A percentile compares a stretch with the other conserved stretches of the same genome.
These are phyloP conservation scores for Ashinkailepas kermadecensis DNA, from an alignment of 2,888 invertebrate species.

Conservation along the genomic window DNA sequence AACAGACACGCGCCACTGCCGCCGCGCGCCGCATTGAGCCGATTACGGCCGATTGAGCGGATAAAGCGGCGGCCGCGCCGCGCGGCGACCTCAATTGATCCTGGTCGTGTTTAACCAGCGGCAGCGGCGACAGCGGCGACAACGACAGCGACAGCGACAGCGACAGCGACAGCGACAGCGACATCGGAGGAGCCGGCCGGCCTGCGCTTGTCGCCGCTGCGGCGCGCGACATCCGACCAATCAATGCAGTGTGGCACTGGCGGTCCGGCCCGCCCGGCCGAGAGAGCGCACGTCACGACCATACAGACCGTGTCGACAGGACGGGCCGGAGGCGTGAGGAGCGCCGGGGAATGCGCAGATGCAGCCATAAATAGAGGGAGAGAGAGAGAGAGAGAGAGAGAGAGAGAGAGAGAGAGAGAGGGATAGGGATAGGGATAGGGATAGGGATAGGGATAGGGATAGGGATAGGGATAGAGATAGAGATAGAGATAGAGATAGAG, in stretches of 20 bases:
- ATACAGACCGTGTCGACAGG: too few relatives aligned
- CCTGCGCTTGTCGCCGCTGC: background rate
- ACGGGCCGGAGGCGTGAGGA: too few relatives aligned
- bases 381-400: too few relatives aligned
- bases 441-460: background rate
- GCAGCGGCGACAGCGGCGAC: too few relatives aligned
- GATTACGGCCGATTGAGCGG: slow-evolving; percentile 16
- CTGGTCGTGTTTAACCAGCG: background rate
- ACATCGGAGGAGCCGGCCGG: background rate
- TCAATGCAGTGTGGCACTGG: background rate
- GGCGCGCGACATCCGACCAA: background rate
- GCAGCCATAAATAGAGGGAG: too few relatives aligned
- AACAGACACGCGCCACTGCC: background rate
- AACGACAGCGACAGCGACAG: too few relatives aligned
- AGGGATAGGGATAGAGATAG: background rate
- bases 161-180: too few relatives aligned
- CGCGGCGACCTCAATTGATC: slow-evolving; percentile 18
- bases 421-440: background rate
- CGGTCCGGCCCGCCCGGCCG: background rate
- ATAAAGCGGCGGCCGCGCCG: background rate
- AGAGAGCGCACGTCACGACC: too few relatives aligned
- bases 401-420: too few relatives aligned
- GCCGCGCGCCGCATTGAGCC: slow-evolving; percentile 1
- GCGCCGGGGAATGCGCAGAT: too few relatives aligned
- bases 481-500: background rate